Conservation (phyloP, 2,113 vertebrate species). For the Sclerurus mexicanus region DNA sequence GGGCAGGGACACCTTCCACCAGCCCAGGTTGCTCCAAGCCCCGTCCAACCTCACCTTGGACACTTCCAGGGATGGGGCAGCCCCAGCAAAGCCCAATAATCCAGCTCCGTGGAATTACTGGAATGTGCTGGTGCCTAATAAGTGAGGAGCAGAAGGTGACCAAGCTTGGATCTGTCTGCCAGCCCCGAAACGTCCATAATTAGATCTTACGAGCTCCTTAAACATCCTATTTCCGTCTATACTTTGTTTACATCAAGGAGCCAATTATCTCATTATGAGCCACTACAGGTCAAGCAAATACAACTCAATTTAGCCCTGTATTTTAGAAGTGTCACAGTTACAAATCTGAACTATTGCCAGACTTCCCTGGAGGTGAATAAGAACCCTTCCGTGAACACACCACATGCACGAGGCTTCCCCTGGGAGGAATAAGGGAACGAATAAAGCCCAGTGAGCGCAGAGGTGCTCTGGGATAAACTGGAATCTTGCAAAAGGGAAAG, state of each 20-base stretch:
- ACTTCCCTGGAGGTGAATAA: background rate
- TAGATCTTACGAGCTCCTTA: constrained; percentile 21
- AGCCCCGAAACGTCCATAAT: background rate
- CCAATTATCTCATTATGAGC: constrained; percentile 11
- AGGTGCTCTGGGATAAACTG: background rate
- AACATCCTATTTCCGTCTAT: background rate
- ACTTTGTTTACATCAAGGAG: constrained; percentile 34
- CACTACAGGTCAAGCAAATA: background rate
- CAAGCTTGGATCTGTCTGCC: background rate
- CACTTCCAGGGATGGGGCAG: background rate
- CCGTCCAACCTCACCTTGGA: fast-evolving
- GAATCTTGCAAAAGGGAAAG: background rate
- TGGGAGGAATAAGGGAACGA: background rate
- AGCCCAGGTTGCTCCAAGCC: background rate
- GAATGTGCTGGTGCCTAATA: background rate
- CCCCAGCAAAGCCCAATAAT: background rate
- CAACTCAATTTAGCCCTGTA: background rate
- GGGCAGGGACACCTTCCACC: background rate
- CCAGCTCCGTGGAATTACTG: background rate
- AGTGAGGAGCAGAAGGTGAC: constrained; percentile 38
- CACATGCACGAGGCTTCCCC: background rate
- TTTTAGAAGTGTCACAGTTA: background rate
- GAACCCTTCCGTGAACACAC: background rate
- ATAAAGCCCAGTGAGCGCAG: background rate
- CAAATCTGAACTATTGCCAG: background rate